phyloP scores from a whole-genome alignment of 2,797 vertebrate genomes.

The Nannoperca australis region DNA sequence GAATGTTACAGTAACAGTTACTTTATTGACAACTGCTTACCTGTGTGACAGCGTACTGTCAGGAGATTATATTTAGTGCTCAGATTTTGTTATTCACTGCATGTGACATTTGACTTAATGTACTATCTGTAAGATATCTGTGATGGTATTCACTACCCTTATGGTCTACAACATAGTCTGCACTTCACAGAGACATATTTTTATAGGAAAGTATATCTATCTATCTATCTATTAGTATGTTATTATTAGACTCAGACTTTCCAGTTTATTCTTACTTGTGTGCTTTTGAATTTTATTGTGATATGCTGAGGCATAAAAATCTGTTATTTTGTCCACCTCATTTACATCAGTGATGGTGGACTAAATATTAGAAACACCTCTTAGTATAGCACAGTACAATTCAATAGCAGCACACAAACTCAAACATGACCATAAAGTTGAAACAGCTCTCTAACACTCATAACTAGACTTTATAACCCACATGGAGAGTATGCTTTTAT shows the following conservation, averaged over 20 bases:
- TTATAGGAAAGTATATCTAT: not conserved
- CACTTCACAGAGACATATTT: not conserved
- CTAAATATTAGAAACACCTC: not conserved
- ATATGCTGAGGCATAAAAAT: not conserved
- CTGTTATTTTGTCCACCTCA: not conserved
- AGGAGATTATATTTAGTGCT: not conserved
- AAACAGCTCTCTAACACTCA: not conserved
- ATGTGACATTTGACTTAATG: not conserved
- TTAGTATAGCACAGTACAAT: not conserved
- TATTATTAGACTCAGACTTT: not conserved
- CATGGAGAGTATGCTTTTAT: not conserved
- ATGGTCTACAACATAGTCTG: not conserved
- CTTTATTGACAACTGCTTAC: constrained; percentile 44
- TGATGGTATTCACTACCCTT: not conserved
- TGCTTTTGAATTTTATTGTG: not conserved
- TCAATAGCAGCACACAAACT: not conserved
- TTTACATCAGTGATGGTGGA: not conserved
- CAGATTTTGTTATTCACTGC: not conserved
- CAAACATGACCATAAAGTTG: not conserved
- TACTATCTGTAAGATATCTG: not conserved
- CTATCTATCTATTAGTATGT: not conserved
- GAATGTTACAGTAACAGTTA: constrained; percentile 65
- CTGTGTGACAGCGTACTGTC: constrained; percentile 16
- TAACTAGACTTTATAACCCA: not conserved
- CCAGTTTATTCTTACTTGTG: not conserved